Conservation (phyloP, 2,797 vertebrate species). For the Miichthys miiuy region DNA sequence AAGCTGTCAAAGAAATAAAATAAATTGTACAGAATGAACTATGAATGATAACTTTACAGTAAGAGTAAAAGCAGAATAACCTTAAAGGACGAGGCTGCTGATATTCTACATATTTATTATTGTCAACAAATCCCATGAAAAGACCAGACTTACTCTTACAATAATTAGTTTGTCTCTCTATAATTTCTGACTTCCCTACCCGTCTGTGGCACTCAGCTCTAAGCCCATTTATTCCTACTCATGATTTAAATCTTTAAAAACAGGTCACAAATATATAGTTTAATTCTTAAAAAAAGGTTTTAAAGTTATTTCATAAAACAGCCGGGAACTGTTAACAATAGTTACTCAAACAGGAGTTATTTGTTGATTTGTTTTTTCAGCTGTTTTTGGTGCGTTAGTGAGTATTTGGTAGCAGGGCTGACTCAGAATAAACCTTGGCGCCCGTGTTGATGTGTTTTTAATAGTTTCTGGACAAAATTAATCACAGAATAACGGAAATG, state of each 20-base stretch:
- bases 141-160: background rate
- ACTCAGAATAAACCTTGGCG: background rate
- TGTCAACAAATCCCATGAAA: background rate
- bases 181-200: background rate
- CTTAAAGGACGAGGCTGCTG: background rate
- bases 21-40: background rate
- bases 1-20: background rate
- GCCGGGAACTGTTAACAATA: background rate
- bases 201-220: background rate
- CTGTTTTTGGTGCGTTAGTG: background rate
- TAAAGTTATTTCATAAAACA: background rate
- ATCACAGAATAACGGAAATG: background rate
- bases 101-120: background rate
- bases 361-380: background rate
- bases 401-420: conserved; percentile 1
- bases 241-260: background rate
- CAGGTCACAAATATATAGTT: background rate
- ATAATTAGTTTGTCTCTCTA: background rate
- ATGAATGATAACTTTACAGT: background rate
- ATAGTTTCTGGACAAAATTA: background rate
- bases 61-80: background rate
- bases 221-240: background rate
- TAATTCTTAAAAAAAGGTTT: background rate
- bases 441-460: conserved; percentile 9
- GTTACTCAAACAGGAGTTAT: conserved; percentile 5